These are phyloP conservation scores for Drosophila nannoptera DNA, from an alignment of 1,140 invertebrate species.

Conservation along the genomic window DNA sequence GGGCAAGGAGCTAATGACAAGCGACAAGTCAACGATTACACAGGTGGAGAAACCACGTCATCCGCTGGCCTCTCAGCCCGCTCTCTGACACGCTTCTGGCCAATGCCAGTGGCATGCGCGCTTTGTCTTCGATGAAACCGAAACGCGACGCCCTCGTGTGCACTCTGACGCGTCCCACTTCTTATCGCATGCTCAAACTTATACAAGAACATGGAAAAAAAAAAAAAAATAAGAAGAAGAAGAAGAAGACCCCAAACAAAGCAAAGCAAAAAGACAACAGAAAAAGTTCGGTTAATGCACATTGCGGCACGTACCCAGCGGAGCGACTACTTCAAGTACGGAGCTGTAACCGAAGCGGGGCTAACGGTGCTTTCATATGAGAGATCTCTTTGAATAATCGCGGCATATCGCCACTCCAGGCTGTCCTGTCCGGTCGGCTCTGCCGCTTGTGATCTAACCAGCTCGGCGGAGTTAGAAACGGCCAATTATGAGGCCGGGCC, in stretches of 20 bases:
- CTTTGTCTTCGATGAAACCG: constrained; percentile 23
- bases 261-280: not conserved
- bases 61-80: not conserved
- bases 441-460: too few relatives aligned
- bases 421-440: too few relatives aligned
- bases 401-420: too few relatives aligned
- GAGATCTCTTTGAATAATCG: not conserved
- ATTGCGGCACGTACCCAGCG: constrained; percentile 25
- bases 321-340: constrained; percentile 17
- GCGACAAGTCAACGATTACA: constrained; percentile 63
- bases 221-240: constrained; percentile 12
- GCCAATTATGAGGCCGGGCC: too few relatives aligned
- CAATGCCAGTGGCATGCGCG: constrained; percentile 58
- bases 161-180: constrained; percentile 56
- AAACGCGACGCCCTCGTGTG: constrained; percentile 47
- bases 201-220: constrained; percentile 11
- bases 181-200: constrained; percentile 42
- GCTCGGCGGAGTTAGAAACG: too few relatives aligned
- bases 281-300: constrained; percentile 11
- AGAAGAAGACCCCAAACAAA: constrained; percentile 15
- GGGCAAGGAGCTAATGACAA: constrained; percentile 60
- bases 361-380: constrained; percentile 25
- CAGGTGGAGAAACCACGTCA: constrained; percentile 28
- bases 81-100: constrained; percentile 60
- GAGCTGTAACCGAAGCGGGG: constrained; percentile 24